These are phyloP conservation scores for Leptinotarsa rubiginosa DNA, from an alignment of 2,888 invertebrate genomes.

Conservation along the genomic window DNA sequence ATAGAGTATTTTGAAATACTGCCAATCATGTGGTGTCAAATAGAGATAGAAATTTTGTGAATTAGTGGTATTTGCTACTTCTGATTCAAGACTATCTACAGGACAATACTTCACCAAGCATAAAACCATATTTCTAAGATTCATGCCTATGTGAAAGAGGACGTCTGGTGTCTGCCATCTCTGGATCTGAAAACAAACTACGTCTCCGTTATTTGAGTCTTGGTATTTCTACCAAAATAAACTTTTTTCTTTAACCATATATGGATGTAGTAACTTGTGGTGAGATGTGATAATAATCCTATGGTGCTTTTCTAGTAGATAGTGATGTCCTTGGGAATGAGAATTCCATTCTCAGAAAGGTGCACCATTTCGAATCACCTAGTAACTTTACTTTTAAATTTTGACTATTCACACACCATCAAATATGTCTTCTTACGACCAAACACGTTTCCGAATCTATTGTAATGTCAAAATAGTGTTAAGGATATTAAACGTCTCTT, in stretches of 20 bases:
- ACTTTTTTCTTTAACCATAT: constrained; percentile 31
- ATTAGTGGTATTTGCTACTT: constrained; percentile 58
- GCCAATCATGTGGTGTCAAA: constrained; percentile 66
- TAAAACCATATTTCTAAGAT: constrained; percentile 35
- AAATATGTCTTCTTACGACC: constrained; percentile 43
- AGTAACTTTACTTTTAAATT: constrained; percentile 32
- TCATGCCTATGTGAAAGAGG: constrained; percentile 26
- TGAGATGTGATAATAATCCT: constrained; percentile 52
- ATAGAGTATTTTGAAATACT: constrained; percentile 62
- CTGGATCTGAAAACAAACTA: constrained; percentile 30
- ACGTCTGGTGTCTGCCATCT: constrained; percentile 28
- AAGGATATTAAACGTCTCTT: constrained; percentile 42
- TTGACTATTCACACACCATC: constrained; percentile 36
- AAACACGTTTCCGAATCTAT: constrained; percentile 40
- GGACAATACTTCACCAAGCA: constrained; percentile 60
- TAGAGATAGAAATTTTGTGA: constrained; percentile 61
- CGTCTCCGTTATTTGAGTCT: constrained; percentile 22
- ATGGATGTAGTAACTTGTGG: constrained; percentile 46
- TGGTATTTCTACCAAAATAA: constrained; percentile 33
- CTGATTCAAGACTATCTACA: constrained; percentile 60
- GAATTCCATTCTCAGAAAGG: constrained; percentile 41
- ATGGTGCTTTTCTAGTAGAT: constrained; percentile 51
- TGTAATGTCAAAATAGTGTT: constrained; percentile 42
- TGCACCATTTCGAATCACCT: constrained; percentile 42
- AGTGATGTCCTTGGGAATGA: constrained; percentile 47